These are phyloP conservation scores for Celastrina argiolus DNA, from an alignment of 2,888 invertebrate genomes.

Conservation along the genomic window DNA sequence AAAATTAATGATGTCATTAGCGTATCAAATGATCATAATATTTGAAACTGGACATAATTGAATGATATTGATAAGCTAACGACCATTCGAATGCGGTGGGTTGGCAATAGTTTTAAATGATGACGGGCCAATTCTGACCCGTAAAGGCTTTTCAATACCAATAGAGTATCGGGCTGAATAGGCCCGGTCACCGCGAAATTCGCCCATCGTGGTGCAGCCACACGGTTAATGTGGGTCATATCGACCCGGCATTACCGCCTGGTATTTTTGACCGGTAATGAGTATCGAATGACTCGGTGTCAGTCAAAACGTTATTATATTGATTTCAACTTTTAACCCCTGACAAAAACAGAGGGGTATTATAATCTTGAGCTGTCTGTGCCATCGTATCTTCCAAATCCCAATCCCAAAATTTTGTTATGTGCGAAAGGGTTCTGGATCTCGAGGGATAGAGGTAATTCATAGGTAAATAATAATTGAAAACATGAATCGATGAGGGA, in stretches of 20 bases:
- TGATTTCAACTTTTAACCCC: constrained; percentile 10
- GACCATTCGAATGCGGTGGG: constrained; percentile 26
- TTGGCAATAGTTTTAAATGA: constrained; percentile 41
- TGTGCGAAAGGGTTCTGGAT: no score
- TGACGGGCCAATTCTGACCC: constrained; percentile 49
- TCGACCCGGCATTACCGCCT: constrained; percentile 36
- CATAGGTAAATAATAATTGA: no score
- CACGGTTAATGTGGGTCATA: constrained; percentile 51
- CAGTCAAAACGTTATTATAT: constrained; percentile 16
- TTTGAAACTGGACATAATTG: background rate
- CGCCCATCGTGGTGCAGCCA: constrained; percentile 60
- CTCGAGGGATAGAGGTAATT: no score
- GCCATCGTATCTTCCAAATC: no score
- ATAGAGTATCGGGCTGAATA: constrained; percentile 48
- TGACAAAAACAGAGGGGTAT: no score
- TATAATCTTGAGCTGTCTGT: no score
- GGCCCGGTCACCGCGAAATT: constrained; percentile 67
- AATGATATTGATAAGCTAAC: constrained; percentile 11
- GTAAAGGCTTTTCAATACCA: constrained; percentile 41
- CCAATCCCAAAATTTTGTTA: no score
- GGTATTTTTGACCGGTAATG: constrained; percentile 29
- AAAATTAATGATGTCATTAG: background rate
- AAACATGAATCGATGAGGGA: no score
- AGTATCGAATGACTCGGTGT: constrained; percentile 30
- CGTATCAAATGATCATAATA: background rate